Evolutionary conservation across 2,797 vertebrate species (phyloP).

Genomic region (Spea hammondii): DNA sequence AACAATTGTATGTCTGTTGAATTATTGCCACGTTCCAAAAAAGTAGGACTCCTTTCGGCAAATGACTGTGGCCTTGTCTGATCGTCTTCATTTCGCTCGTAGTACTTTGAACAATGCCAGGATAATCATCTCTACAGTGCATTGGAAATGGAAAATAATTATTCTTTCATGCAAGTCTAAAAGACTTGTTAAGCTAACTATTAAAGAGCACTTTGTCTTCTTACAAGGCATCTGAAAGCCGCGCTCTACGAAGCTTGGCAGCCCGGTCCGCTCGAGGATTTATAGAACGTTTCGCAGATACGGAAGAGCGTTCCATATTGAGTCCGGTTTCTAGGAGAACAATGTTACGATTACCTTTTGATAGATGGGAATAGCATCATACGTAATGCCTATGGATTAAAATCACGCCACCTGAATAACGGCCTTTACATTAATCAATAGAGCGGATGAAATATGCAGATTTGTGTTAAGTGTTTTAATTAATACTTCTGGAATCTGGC

Average conservation of each 20-base stretch:
- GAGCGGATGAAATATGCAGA: too few species aligned
- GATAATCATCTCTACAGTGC: conserved; percentile 56
- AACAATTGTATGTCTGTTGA: too few species aligned
- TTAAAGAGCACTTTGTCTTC: conserved; percentile 60
- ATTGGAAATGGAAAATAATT: conserved; percentile 63
- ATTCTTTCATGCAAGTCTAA: conserved; percentile 55
- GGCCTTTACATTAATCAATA: too few species aligned
- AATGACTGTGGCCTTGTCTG: not conserved
- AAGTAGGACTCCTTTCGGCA: too few species aligned
- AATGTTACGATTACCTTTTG: not conserved
- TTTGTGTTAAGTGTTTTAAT: too few species aligned
- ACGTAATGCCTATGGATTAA: too few species aligned
- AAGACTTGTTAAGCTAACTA: conserved; percentile 58
- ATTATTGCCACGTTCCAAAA: too few species aligned
- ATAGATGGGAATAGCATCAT: too few species aligned
- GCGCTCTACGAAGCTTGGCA: conserved; percentile 53
- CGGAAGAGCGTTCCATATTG: not conserved
- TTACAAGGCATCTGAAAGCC: conserved; percentile 49
- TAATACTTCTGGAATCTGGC: too few species aligned
- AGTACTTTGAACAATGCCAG: conserved; percentile 48
- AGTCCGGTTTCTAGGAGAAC: not conserved
- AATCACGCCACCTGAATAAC: too few species aligned
- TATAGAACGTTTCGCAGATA: conserved; percentile 8
- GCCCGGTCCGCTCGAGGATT: conserved; percentile 41
- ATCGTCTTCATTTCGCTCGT: conserved; percentile 25